Evolutionary conservation across 2,888 invertebrate genomes (phyloP).

Genomic region (Gymnoscelis rufifasciata): DNA sequence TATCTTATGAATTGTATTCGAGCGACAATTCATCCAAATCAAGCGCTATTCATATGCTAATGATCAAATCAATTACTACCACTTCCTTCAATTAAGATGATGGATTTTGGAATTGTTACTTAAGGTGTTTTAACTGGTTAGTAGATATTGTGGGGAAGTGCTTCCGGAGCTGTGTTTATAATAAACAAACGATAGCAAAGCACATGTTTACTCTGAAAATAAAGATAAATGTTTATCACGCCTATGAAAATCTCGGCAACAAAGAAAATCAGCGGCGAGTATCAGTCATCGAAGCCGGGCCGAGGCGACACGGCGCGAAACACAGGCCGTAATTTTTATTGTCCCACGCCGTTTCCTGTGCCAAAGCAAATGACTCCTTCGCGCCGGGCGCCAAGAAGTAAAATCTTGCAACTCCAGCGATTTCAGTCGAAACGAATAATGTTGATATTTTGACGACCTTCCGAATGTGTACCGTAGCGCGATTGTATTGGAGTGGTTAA

Average conservation of each 20-base stretch:
- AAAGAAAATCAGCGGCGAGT: slow-evolving; percentile 61
- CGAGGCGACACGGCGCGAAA: slow-evolving; percentile 55
- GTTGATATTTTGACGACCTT: slow-evolving; percentile 62
- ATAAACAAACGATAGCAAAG: slow-evolving; percentile 6
- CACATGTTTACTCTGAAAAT: slow-evolving; percentile 9
- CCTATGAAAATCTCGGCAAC: slow-evolving; percentile 54
- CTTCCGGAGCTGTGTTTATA: slow-evolving; percentile 3
- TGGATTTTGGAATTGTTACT: slow-evolving; percentile 17
- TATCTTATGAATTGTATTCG: slow-evolving; percentile 30
- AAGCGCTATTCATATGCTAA: slow-evolving; percentile 44
- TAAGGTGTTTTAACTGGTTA: not conserved
- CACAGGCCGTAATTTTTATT: slow-evolving; percentile 68
- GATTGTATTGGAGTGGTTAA: slow-evolving; percentile 60
- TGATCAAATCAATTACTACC: slow-evolving; percentile 46
- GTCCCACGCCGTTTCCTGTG: slow-evolving; percentile 47
- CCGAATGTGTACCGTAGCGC: slow-evolving; percentile 65
- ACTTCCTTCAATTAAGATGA: slow-evolving; percentile 40
- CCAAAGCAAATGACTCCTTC: slow-evolving; percentile 61
- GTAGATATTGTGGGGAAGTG: slow-evolving; percentile 2
- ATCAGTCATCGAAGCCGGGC: slow-evolving; percentile 67
- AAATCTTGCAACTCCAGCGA: slow-evolving; percentile 47
- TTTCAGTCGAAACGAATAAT: slow-evolving; percentile 64
- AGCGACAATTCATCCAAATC: slow-evolving; percentile 40
- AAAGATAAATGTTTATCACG: slow-evolving; percentile 29
- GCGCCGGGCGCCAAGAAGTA: slow-evolving; percentile 45